phyloP scores from a whole-genome alignment of 2,888 invertebrate genomes.

The Lydus trimaculatus region DNA sequence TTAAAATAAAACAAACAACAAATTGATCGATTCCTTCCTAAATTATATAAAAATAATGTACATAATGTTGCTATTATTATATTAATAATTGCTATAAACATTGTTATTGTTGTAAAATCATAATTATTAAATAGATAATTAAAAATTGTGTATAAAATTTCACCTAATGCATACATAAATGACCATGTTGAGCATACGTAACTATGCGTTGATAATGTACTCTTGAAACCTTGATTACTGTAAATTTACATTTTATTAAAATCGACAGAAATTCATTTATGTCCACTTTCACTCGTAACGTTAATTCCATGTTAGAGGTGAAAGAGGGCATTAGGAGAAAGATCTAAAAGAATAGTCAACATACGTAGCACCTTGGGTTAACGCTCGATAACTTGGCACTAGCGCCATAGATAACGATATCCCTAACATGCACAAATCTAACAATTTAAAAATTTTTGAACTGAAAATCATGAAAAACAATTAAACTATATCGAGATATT shows the following conservation, averaged over 20 bases:
- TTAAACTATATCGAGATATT: neutral
- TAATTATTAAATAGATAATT: slow-evolving; percentile 10
- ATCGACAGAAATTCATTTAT: too few species aligned
- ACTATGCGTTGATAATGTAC: slow-evolving; percentile 21
- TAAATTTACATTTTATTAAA: neutral
- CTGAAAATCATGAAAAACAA: neutral
- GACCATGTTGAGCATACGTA: slow-evolving; percentile 20
- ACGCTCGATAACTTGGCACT: slow-evolving; percentile 19
- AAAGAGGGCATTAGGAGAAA: too few species aligned
- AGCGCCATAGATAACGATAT: slow-evolving; percentile 20
- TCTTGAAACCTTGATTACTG: slow-evolving; percentile 22
- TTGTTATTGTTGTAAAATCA: slow-evolving; percentile 10
- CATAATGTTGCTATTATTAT: slow-evolving; percentile 14
- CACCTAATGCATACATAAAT: slow-evolving; percentile 21
- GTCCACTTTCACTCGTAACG: too few species aligned
- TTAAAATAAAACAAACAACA: slow-evolving; percentile 20
- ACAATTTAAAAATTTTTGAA: slow-evolving; percentile 7
- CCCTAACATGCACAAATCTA: slow-evolving; percentile 16
- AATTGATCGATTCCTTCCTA: slow-evolving; percentile 10
- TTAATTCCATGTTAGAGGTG: too few species aligned
- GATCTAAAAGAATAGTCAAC: neutral
- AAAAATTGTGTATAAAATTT: slow-evolving; percentile 13
- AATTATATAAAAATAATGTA: slow-evolving; percentile 16
- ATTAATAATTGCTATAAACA: slow-evolving; percentile 12
- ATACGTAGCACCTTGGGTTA: slow-evolving; percentile 22